phyloP scores from a whole-genome alignment of 2,797 vertebrate genomes.

The Hydrocynus forskahlii region DNA sequence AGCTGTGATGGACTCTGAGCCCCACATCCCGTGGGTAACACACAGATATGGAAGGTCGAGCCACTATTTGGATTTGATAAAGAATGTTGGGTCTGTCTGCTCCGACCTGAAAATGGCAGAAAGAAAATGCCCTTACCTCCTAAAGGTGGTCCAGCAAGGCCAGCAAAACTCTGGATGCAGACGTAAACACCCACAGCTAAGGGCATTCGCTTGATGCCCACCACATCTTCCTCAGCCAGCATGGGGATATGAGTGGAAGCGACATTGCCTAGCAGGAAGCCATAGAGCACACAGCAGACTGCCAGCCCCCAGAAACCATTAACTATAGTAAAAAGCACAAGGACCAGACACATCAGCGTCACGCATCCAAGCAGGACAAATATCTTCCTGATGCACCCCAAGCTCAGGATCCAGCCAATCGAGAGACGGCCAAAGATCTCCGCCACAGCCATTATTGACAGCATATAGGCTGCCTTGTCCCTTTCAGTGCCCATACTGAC shows the following conservation, averaged over 20 bases:
- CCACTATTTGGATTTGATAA: neutral
- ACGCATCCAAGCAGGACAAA: conserved; percentile 89
- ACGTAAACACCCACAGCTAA: conserved; percentile 94
- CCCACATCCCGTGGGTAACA: neutral
- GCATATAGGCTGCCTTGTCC: conserved; percentile 83
- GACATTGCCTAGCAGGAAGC: conserved; percentile 89
- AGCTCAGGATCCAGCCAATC: conserved; percentile 86
- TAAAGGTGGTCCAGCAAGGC: conserved; percentile 93
- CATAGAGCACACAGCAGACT: conserved; percentile 87
- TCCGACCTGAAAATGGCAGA: neutral
- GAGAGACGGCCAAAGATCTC: conserved; percentile 89
- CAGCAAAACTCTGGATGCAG: conserved; percentile 94
- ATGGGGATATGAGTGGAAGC: conserved; percentile 91
- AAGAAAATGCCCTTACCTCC: conserved; percentile 81
- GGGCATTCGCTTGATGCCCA: conserved; percentile 91
- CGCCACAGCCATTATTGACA: conserved; percentile 89
- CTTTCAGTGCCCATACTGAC: conserved; percentile 84
- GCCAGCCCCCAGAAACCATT: conserved; percentile 87
- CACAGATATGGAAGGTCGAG: neutral
- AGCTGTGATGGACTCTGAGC: too few species aligned
- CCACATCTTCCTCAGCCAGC: conserved; percentile 93
- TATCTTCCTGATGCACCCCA: conserved; percentile 82
- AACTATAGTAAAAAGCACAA: conserved; percentile 88
- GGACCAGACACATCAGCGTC: conserved; percentile 75
- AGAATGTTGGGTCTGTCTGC: neutral